These are phyloP conservation scores for Amniataba percoides DNA, from an alignment of 2,797 vertebrate genomes.

Conservation along the genomic window DNA sequence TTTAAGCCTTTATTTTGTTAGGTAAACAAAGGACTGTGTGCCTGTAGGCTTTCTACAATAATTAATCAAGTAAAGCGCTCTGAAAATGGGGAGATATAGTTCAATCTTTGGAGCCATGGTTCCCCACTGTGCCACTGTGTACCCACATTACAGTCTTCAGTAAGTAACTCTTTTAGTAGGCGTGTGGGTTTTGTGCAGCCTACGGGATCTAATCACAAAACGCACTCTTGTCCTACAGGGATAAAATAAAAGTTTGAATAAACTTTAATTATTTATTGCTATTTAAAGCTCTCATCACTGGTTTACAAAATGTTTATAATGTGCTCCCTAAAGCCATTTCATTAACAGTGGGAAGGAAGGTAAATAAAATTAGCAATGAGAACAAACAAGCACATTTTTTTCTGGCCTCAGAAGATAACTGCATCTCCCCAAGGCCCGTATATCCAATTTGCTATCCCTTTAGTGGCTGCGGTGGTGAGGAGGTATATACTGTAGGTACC, in stretches of 20 bases:
- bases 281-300: conserved; percentile 34
- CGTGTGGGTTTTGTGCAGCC: not conserved
- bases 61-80: conserved; percentile 43
- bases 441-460: conserved; percentile 46
- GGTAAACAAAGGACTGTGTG: conserved; percentile 57
- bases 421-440: conserved; percentile 16
- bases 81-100: conserved; percentile 25
- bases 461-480: not conserved
- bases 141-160: not conserved
- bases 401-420: conserved; percentile 36
- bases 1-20: conserved; percentile 58
- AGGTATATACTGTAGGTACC: conserved; percentile 17
- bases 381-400: conserved; percentile 41
- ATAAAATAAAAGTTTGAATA: conserved; percentile 24
- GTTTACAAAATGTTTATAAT: conserved; percentile 32
- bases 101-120: conserved; percentile 2
- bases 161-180: not conserved
- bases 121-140: not conserved
- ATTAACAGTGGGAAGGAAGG: conserved; percentile 35
- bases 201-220: conserved; percentile 18
- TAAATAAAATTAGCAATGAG: conserved; percentile 60
- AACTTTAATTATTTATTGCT: conserved; percentile 13
- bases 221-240: conserved; percentile 6
- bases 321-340: conserved; percentile 35
- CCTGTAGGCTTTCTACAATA: conserved; percentile 37